Conservation (phyloP, 2,888 invertebrate species). For the Lepeophtheirus nordmannii region DNA sequence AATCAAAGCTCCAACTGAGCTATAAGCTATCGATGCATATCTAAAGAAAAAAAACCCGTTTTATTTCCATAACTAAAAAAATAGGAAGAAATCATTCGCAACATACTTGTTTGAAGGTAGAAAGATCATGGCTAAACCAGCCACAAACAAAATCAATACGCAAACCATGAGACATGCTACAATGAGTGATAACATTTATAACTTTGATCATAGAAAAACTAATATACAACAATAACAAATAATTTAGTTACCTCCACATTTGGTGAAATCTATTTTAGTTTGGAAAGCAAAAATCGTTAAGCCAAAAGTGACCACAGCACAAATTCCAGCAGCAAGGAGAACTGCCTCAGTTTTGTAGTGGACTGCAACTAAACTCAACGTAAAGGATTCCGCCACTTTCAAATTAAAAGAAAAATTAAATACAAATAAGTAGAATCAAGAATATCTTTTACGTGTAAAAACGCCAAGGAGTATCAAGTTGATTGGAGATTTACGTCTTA, state of each 20-base stretch:
- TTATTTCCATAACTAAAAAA: background rate
- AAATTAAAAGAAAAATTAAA: background rate
- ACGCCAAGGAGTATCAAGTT: conserved; percentile 77
- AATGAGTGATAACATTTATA: background rate
- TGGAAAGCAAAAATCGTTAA: conserved; percentile 84
- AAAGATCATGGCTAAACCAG: conserved; percentile 19
- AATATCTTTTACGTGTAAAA: conserved; percentile 44
- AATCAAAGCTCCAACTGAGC: conserved; percentile 58
- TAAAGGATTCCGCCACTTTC: conserved; percentile 8
- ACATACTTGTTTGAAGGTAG: conserved; percentile 15
- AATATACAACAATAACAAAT: background rate
- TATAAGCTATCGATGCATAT: conserved; percentile 48
- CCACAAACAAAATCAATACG: conserved; percentile 15
- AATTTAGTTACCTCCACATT: too few species aligned
- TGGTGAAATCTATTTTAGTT: conserved; percentile 53
- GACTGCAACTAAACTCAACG: conserved; percentile 5
- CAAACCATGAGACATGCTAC: conserved; percentile 7
- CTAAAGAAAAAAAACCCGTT: background rate
- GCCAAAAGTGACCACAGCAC: conserved; percentile 63
- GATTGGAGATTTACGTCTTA: conserved; percentile 57
- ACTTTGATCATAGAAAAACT: background rate
- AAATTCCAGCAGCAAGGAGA: conserved; percentile 75
- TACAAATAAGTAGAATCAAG: background rate
- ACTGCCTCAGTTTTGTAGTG: conserved; percentile 35
- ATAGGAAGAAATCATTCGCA: background rate